Evolutionary conservation across 1,140 invertebrate species (phyloP).

Genomic region (Brachionus rotundiformis): DNA sequence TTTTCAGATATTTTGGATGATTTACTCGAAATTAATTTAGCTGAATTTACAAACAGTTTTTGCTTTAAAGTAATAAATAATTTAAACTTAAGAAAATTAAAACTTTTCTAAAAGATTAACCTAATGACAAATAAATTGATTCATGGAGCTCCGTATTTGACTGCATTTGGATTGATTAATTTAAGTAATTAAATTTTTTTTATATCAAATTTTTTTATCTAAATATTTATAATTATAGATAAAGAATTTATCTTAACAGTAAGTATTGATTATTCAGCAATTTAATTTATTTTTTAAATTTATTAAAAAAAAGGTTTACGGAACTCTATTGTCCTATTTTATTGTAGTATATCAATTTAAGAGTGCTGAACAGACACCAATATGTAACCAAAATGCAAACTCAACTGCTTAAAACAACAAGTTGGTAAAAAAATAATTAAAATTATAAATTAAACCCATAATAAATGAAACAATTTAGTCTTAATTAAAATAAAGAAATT

Average conservation of each 20-base stretch:
- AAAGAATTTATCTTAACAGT: conserved; percentile 31
- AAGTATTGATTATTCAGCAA: neutral
- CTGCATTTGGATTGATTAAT: neutral
- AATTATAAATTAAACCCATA: too few relatives aligned
- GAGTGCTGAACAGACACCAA: neutral
- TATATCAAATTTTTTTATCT: neutral
- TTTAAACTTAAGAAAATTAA: neutral
- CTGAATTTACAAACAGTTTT: conserved; percentile 35
- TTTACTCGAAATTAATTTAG: neutral
- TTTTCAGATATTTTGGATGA: neutral
- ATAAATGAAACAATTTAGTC: too few relatives aligned
- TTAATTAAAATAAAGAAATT: too few relatives aligned
- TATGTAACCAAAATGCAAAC: neutral
- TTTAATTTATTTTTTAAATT: neutral
- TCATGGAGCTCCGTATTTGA: neutral
- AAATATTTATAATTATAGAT: neutral
- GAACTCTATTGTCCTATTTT: conserved; percentile 25
- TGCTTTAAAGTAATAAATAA: conserved; percentile 27
- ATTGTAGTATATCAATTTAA: conserved; percentile 17
- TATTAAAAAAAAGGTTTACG: neutral
- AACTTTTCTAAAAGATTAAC: neutral
- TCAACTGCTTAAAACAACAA: neutral
- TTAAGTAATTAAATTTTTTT: neutral
- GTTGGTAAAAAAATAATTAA: too few relatives aligned
- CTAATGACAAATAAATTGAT: neutral